Conservation (phyloP, 64 coral and sea anemone species). For the Pocillopora damicornis region DNA sequence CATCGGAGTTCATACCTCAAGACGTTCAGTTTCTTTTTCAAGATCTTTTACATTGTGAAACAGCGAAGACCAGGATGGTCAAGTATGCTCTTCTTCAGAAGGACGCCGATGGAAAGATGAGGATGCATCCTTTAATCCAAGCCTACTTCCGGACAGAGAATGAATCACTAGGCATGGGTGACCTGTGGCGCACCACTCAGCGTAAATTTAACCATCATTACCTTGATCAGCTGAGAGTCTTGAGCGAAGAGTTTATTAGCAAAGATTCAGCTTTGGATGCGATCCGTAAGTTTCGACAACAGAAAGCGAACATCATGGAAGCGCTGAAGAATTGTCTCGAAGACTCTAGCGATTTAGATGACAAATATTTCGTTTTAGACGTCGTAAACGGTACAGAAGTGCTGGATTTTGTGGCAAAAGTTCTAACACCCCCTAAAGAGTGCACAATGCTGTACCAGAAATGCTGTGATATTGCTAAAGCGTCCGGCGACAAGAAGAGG, state of each 20-base stretch:
- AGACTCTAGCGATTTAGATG: not conserved
- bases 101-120: not conserved
- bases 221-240: not conserved
- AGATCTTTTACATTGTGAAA: too few relatives aligned
- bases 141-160: not conserved
- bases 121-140: not conserved
- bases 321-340: not conserved
- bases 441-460: not conserved
- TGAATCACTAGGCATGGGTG: not conserved
- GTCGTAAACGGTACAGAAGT: not conserved
- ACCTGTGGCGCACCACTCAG: not conserved
- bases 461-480: not conserved
- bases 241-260: not conserved
- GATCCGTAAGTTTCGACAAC: not conserved
- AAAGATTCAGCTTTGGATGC: not conserved
- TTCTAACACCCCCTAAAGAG: not conserved
- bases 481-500: not conserved
- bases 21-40: too few relatives aligned
- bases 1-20: not conserved
- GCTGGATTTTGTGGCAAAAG: conserved; percentile 13
- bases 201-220: not conserved
- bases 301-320: not conserved
- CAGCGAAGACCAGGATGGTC: not conserved
- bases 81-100: not conserved
- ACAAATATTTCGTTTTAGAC: not conserved